Percentiles rank a stretch among this genome's conserved stretches.
Conservation (phyloP, 2,113 vertebrate species). For the Climacteris rufus region DNA sequence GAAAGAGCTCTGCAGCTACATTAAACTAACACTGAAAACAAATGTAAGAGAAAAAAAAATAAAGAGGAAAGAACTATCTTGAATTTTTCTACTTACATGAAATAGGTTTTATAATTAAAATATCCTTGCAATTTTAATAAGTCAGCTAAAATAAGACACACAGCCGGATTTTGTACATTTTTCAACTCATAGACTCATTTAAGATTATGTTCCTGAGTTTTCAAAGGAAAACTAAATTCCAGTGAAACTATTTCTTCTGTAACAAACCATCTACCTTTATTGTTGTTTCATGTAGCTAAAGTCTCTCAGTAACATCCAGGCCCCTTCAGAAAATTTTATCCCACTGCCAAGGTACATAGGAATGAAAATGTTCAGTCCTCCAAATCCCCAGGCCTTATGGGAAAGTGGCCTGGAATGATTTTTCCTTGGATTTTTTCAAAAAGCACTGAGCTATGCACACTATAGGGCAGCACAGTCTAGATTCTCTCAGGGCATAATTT, state of each 20-base stretch:
- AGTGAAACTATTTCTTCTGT: not conserved
- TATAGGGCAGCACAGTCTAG: not conserved
- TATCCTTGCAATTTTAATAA: not conserved
- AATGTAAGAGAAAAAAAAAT: not conserved
- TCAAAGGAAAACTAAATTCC: not conserved
- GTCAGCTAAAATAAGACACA: not conserved
- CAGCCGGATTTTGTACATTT: not conserved
- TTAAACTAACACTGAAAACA: not conserved
- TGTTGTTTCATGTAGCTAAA: not conserved
- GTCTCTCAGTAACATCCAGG: not conserved
- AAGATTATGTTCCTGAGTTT: not conserved
- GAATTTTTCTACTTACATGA: not conserved
- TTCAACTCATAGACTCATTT: not conserved
- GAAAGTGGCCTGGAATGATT: not conserved
- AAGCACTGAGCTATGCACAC: not conserved
- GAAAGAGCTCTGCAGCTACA: not conserved
- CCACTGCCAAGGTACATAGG: not conserved
- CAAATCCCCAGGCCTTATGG: not conserved
- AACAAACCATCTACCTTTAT: not conserved
- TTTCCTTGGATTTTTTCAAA: not conserved
- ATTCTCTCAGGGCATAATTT: not conserved
- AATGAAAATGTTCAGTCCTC: not conserved
- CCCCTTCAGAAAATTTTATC: not conserved
- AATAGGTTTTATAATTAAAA: not conserved
- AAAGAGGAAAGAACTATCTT: not conserved